A percentile compares a stretch with the other conserved stretches of the same genome.
Evolutionary conservation across 2,113 vertebrate genomes (phyloP).

Genomic region (Candoia aspera): DNA sequence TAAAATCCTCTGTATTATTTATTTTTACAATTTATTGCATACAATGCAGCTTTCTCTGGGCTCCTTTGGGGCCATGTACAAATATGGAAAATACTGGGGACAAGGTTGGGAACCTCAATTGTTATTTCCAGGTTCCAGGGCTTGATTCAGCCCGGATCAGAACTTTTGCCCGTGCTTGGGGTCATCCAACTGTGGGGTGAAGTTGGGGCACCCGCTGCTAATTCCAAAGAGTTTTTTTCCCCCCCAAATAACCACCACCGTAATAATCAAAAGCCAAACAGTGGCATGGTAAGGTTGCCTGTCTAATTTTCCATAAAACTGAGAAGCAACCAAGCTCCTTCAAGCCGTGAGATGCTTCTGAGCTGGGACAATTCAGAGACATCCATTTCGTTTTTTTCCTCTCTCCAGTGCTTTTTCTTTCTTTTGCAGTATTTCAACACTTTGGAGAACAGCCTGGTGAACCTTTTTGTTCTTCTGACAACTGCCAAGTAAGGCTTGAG

Average conservation of each 20-base stretch:
- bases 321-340: neutral
- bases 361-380: neutral
- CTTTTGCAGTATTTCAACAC: conserved; percentile 91
- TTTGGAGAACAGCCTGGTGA: conserved; percentile 95
- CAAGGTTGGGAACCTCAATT: too few species aligned
- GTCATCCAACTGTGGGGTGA: neutral
- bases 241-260: too few species aligned
- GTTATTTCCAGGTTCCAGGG: too few species aligned
- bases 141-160: too few species aligned
- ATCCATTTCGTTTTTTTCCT: conserved; percentile 1
- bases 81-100: too few species aligned
- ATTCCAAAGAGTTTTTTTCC: neutral
- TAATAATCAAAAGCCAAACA: too few species aligned
- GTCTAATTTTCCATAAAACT: neutral
- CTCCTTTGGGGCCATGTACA: too few species aligned
- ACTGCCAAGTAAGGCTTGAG: conserved; percentile 91
- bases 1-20: too few species aligned
- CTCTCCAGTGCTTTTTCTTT: conserved; percentile 34
- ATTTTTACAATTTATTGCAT: too few species aligned
- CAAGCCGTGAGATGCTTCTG: neutral
- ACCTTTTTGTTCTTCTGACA: conserved; percentile 94
- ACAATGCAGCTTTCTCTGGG: too few species aligned
- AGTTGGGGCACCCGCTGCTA: neutral
- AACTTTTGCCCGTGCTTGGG: neutral
- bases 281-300: neutral